Conservation (phyloP, 2,888 invertebrate species). For the Hemaris fuciformis region DNA sequence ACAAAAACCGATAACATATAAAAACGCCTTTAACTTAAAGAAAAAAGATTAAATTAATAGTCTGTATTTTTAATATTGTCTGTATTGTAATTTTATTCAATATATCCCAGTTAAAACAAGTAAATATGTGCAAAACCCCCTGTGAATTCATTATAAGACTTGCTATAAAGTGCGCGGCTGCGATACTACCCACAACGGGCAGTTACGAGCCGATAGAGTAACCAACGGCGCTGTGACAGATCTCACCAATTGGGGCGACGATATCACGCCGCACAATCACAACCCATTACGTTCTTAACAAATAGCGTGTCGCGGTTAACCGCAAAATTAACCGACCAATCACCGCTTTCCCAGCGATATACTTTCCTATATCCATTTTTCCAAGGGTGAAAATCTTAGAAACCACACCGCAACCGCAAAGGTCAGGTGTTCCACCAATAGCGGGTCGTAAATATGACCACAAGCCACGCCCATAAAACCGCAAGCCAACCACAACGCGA, state of each 20-base stretch:
- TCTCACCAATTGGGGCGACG: constrained; percentile 11
- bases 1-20: no score
- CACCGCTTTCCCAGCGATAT: constrained; percentile 55
- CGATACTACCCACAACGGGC: not conserved
- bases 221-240: constrained; percentile 44
- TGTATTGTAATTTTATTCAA: not conserved
- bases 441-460: constrained; percentile 80
- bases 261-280: constrained; percentile 42
- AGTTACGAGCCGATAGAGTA: constrained; percentile 47
- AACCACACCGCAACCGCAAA: constrained; percentile 83
- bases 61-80: not conserved
- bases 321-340: constrained; percentile 76
- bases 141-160: not conserved
- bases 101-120: not conserved
- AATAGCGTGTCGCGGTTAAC: constrained; percentile 77
- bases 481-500: constrained; percentile 83
- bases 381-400: constrained; percentile 80
- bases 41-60: no score
- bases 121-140: not conserved
- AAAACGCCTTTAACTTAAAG: no score
- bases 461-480: constrained; percentile 84
- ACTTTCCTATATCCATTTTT: constrained; percentile 78
- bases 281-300: constrained; percentile 77
- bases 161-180: not conserved
- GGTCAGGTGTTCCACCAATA: constrained; percentile 83